A percentile compares a stretch with the other conserved stretches of the same genome.
phyloP scores from a whole-genome alignment of 2,888 invertebrate species.

The Galeruca laticollis region DNA sequence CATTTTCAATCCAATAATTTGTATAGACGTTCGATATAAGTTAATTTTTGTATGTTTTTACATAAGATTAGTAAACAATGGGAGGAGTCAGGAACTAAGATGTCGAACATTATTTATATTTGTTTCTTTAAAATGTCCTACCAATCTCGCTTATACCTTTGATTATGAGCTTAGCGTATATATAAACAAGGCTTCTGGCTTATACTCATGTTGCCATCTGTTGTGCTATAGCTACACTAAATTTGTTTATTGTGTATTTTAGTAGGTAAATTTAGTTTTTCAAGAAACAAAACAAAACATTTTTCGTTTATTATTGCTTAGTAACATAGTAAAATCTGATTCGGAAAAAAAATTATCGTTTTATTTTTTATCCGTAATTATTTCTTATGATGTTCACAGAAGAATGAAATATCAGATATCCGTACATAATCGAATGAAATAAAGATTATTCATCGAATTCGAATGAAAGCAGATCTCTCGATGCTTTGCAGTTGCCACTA shows the following conservation, averaged over 20 bases:
- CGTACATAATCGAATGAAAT: conserved; percentile 19
- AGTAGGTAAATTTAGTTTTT: background rate
- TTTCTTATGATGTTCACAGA: conserved; percentile 5
- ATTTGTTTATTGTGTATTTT: background rate
- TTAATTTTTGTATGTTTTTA: background rate
- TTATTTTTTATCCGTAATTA: conserved; percentile 11
- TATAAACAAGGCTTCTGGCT: background rate
- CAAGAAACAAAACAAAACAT: background rate
- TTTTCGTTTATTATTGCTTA: background rate
- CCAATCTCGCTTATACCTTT: too few relatives aligned
- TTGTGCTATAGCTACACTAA: background rate
- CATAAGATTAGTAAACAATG: background rate
- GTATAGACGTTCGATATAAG: background rate
- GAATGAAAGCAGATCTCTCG: conserved; percentile 2
- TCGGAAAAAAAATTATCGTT: background rate
- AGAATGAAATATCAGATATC: background rate
- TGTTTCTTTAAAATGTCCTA: background rate
- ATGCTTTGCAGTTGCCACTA: conserved; percentile 1
- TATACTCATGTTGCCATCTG: background rate
- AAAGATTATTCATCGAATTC: conserved; percentile 1
- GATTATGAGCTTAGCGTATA: too few relatives aligned
- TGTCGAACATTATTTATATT: background rate
- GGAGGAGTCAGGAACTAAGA: background rate
- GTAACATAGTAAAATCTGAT: background rate
- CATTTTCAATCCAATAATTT: background rate